These are phyloP conservation scores for Neomonachus schauinslandi DNA, from an alignment of 2,113 vertebrate genomes.

Conservation along the genomic window DNA sequence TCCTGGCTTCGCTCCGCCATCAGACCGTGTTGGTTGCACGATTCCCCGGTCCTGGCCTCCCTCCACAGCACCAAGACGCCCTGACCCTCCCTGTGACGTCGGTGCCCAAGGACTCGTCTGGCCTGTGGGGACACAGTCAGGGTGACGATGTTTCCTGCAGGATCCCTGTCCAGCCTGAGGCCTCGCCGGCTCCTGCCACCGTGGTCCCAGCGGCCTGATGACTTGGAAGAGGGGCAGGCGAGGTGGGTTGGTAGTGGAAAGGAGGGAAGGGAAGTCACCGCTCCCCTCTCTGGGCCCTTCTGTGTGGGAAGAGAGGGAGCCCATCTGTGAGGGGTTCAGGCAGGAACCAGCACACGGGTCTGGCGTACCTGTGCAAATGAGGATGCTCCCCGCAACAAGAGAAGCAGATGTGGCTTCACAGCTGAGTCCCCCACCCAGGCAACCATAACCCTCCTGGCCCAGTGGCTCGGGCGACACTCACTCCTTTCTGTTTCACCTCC, in stretches of 20 bases:
- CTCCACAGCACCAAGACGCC: background rate
- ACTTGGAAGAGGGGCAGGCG: background rate
- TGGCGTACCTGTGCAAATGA: rapidly evolving
- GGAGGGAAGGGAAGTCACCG: background rate
- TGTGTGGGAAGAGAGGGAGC: background rate
- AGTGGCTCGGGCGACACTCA: rapidly evolving
- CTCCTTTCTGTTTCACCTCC: rapidly evolving
- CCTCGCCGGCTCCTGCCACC: background rate
- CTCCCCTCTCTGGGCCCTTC: background rate
- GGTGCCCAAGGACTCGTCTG: background rate
- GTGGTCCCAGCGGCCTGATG: rapidly evolving
- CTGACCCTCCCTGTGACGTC: rapidly evolving
- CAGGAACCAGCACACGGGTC: background rate
- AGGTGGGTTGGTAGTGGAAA: background rate
- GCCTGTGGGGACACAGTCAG: rapidly evolving
- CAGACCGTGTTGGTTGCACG: rapidly evolving
- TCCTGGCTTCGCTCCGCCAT: background rate
- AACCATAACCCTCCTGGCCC: rapidly evolving
- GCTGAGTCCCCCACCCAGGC: background rate
- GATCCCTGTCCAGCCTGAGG: background rate
- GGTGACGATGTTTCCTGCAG: rapidly evolving
- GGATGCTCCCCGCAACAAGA: background rate
- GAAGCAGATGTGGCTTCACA: rapidly evolving
- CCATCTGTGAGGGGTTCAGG: background rate
- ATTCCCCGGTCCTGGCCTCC: no score